Conservation (phyloP, 2,113 vertebrate species). For the Helogale parvula region DNA sequence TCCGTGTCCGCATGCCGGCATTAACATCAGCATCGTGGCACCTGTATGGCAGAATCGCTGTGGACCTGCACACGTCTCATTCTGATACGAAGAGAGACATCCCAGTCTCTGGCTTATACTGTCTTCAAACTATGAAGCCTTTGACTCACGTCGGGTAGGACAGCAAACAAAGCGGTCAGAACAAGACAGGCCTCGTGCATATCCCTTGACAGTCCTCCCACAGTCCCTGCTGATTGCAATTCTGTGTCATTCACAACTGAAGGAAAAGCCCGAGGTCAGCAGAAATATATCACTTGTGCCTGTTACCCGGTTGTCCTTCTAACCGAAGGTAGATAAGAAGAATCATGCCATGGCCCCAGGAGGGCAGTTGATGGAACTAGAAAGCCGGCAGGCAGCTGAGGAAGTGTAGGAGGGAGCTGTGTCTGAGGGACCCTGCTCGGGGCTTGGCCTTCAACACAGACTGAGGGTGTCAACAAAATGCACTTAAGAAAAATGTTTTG, state of each 20-base stretch:
- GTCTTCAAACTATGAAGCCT: background rate
- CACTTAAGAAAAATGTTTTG: background rate
- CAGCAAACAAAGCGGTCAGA: background rate
- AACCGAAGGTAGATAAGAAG: background rate
- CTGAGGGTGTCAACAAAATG: background rate
- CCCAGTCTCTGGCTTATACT: background rate
- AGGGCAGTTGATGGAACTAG: background rate
- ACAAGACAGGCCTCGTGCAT: background rate
- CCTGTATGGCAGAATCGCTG: background rate
- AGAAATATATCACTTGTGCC: background rate
- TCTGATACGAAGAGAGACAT: background rate
- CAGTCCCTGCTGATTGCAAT: background rate
- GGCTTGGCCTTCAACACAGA: background rate
- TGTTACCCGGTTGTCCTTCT: background rate
- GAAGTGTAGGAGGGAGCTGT: background rate
- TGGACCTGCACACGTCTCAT: background rate
- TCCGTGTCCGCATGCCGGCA: background rate
- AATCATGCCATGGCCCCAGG: background rate
- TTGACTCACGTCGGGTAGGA: background rate
- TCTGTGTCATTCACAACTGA: background rate
- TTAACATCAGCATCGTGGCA: background rate
- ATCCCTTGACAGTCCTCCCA: accelerated
- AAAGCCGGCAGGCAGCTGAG: background rate
- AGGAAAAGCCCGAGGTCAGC: background rate
- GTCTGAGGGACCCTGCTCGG: background rate